phyloP scores from a whole-genome alignment of 2,888 invertebrate genomes.

The Trissonchulus sp. region DNA sequence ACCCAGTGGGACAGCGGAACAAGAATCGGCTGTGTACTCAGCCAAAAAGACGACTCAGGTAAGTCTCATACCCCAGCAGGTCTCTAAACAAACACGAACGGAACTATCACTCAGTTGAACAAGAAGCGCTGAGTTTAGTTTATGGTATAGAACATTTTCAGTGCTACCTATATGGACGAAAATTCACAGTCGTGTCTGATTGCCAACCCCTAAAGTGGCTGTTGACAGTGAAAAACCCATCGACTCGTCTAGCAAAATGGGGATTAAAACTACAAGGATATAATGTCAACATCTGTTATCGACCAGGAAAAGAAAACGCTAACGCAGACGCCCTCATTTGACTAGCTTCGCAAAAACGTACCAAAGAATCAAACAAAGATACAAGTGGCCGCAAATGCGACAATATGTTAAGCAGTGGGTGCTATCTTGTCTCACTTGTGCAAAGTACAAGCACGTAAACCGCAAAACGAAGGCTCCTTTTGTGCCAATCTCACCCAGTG shows the following conservation, averaged over 20 bases:
- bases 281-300: background rate
- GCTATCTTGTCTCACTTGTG: background rate
- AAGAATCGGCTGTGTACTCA: background rate
- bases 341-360: background rate
- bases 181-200: background rate
- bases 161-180: background rate
- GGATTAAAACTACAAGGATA: background rate
- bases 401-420: background rate
- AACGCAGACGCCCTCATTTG: background rate
- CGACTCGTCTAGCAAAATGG: background rate
- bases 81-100: background rate
- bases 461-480: background rate
- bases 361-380: background rate
- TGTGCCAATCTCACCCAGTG: background rate
- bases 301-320: background rate
- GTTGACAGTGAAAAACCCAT: background rate
- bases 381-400: background rate
- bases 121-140: background rate
- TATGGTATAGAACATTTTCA: background rate
- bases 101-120: slow-evolving; percentile 4
- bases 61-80: no score
- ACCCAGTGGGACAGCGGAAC: background rate
- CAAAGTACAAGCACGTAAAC: background rate
- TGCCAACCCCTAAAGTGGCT: slow-evolving; percentile 1
- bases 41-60: no score